A percentile compares a stretch with the other conserved stretches of the same genome.
Conservation (phyloP, 2,113 vertebrate species). For the Ptilorrhoa leucosticta region DNA sequence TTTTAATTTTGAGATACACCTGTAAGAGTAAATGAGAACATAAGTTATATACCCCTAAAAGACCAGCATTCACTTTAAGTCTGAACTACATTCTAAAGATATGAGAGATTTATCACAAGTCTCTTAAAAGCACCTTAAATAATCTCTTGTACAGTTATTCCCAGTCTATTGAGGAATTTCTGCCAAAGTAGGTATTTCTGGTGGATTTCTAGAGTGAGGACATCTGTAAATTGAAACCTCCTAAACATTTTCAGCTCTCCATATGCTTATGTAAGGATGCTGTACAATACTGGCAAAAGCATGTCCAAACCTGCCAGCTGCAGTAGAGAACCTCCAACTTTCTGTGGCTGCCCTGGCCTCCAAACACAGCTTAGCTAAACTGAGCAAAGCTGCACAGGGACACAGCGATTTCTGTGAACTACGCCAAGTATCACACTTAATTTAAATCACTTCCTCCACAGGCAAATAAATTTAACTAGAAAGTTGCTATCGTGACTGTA, state of each 20-base stretch:
- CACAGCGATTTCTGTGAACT: neutral
- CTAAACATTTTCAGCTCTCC: neutral
- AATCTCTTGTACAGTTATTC: neutral
- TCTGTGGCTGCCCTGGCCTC: neutral
- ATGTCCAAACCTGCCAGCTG: neutral
- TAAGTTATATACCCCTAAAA: neutral
- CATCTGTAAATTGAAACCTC: neutral
- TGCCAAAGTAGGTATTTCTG: neutral
- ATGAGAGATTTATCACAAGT: neutral
- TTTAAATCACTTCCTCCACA: neutral
- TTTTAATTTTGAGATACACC: neutral
- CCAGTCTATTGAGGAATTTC: neutral
- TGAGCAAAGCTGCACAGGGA: neutral
- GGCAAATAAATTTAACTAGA: neutral
- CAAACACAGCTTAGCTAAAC: neutral
- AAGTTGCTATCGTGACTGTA: neutral
- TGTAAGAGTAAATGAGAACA: neutral
- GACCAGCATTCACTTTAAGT: neutral
- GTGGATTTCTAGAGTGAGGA: neutral
- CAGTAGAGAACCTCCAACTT: neutral
- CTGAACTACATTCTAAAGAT: neutral
- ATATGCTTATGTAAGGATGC: neutral
- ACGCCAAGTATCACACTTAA: neutral
- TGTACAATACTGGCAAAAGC: neutral
- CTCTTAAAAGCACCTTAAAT: neutral